These are phyloP conservation scores for Uropsilus gracilis DNA, from an alignment of 2,113 vertebrate genomes.

Conservation along the genomic window DNA sequence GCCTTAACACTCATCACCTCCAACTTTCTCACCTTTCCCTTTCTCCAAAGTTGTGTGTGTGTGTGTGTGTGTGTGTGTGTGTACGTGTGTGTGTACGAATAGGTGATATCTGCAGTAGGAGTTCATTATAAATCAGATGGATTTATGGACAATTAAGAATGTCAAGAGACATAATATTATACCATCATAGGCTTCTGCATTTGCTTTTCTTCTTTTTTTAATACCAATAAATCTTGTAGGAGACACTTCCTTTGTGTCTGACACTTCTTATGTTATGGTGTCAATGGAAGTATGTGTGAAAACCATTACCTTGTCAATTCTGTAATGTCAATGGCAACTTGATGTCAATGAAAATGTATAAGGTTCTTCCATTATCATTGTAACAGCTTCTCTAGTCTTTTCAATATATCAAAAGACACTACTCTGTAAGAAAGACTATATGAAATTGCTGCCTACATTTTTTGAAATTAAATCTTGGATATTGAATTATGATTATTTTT, in stretches of 20 bases:
- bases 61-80: not conserved
- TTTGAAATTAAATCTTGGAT: conserved; percentile 59
- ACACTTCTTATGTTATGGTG: conserved; percentile 66
- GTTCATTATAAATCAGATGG: conserved; percentile 27
- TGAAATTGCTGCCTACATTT: conserved; percentile 58
- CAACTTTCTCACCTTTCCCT: conserved; percentile 42
- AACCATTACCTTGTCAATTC: conserved; percentile 78
- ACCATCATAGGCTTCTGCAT: not conserved
- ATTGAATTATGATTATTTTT: conserved; percentile 38
- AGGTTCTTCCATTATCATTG: conserved; percentile 66
- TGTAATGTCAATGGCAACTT: conserved; percentile 62
- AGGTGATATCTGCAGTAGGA: not conserved
- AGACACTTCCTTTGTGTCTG: conserved; percentile 64
- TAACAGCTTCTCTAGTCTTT: conserved; percentile 59
- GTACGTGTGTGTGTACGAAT: not conserved
- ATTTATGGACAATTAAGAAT: conserved; percentile 51
- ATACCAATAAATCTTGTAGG: conserved; percentile 57
- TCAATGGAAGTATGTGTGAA: conserved; percentile 74
- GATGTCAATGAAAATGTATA: conserved; percentile 76
- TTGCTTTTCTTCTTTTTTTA: conserved; percentile 45
- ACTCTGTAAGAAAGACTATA: conserved; percentile 48
- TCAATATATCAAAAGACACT: conserved; percentile 56
- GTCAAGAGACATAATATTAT: conserved; percentile 33
- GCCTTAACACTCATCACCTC: conserved; percentile 38
- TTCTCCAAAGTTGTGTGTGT: not conserved